Evolutionary conservation across 2,888 invertebrate species (phyloP), one percentile per base, ranked within the genome.

Genomic region (Drosophila maculinotata): DNA sequence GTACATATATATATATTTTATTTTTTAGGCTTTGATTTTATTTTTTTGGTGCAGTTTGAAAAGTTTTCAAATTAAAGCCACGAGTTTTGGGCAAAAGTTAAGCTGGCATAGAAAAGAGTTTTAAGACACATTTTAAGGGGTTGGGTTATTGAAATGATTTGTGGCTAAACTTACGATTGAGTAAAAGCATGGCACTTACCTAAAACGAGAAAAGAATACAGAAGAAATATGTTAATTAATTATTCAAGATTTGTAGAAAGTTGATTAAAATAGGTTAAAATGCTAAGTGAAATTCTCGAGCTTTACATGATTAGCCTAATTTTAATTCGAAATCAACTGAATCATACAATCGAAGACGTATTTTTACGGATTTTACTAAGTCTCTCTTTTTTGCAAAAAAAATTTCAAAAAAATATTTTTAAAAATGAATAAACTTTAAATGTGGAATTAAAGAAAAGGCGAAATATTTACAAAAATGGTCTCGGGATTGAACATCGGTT

Each of bases 41-140:
- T 14, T 17, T 33, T 39, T 26, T 57, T 28, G 1, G 8, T n/a
- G 4, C 12, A 58, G 35, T 12, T 38, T 3, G 0, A 48, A 70
- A 81, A 83, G 60, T 81, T 81, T 85, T 73, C 54, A 86, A 81
- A 81, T 81, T 64, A 86, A 79, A 86, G 69, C 42, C 63, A 65
- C 53, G 31, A 69, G 62, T 66, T 76, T 70, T 53, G 39, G 39
- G 7, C 30, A 56, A 69, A 82, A 82, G 69, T 74, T 69, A 57
- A 60, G 47, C 38, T 23, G 25, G 15, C 15, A 28, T 14, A 3
- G 12, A n/a, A n/a, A 15, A 23, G 7, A 39, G 51, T 52, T 48
- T 31, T 20, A 23, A 49, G 20, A 14, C 28, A 10, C 1, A 20
- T 39, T 56, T 48, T 17, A 12, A 9, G 17, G 9, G 28, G 5